Evolutionary conservation across 2,797 vertebrate genomes (phyloP).

Genomic region (Anabas testudineus): DNA sequence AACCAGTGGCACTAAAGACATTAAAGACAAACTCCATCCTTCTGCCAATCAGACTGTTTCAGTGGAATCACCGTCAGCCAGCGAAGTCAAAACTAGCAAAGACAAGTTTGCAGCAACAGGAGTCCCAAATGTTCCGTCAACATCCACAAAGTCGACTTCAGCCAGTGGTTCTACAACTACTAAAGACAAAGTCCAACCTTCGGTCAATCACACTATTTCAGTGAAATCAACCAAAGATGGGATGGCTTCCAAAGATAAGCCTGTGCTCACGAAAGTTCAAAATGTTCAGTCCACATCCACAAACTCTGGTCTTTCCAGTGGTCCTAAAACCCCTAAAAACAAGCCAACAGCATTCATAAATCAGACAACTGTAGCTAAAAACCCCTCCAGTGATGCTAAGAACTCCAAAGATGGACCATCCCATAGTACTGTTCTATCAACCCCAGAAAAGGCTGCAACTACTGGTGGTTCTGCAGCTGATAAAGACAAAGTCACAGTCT

Average conservation of each 20-base stretch:
- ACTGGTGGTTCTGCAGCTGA: neutral
- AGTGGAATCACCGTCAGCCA: conserved; percentile 48
- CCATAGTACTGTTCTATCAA: conserved; percentile 26
- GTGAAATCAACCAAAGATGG: conserved; percentile 47
- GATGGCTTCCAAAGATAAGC: conserved; percentile 59
- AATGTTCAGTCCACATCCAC: conserved; percentile 50
- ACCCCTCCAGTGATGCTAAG: conserved; percentile 38
- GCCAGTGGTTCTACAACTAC: conserved; percentile 35
- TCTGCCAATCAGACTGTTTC: conserved; percentile 59
- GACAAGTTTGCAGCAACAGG: conserved; percentile 47
- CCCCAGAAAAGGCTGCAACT: conserved; percentile 35
- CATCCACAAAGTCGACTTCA: conserved; percentile 39
- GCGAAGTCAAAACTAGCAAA: conserved; percentile 52
- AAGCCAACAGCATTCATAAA: conserved; percentile 48
- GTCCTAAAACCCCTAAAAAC: conserved; percentile 65
- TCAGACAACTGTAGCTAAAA: too few relatives aligned
- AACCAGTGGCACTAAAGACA: conserved; percentile 39
- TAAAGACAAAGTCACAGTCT: conserved; percentile 43
- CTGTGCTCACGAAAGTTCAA: conserved; percentile 34
- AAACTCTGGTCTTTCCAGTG: conserved; percentile 32
- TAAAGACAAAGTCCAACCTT: conserved; percentile 59
- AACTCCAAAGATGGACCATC: conserved; percentile 53
- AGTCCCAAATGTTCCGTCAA: conserved; percentile 34
- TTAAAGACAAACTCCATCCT: conserved; percentile 62
- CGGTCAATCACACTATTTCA: conserved; percentile 54